Conservation (phyloP, 1,140 invertebrate species). For the Stenopsyche tienmushanensis region DNA sequence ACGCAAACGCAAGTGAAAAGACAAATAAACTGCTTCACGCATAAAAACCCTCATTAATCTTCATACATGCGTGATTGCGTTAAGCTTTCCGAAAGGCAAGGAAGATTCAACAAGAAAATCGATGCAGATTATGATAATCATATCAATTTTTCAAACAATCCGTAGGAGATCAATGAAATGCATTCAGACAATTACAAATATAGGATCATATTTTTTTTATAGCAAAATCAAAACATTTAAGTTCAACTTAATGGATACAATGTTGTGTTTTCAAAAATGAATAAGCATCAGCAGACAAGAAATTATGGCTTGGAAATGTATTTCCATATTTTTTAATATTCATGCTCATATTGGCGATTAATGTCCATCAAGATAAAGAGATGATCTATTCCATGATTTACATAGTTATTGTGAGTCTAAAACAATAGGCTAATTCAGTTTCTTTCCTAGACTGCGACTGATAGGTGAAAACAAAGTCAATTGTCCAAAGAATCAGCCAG, state of each 20-base stretch:
- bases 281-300: background rate
- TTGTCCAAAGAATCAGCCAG: background rate
- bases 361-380: background rate
- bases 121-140: background rate
- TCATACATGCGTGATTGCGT: background rate
- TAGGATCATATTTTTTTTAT: background rate
- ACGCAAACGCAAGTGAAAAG: background rate
- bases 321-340: background rate
- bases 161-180: background rate
- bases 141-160: background rate
- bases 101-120: too few relatives aligned
- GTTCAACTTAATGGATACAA: background rate
- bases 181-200: background rate
- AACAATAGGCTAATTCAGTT: background rate
- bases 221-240: background rate
- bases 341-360: background rate
- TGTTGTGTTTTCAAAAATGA: background rate
- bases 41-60: background rate
- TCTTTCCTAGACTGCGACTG: background rate
- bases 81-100: too few relatives aligned
- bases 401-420: background rate
- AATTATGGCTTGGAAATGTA: background rate
- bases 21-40: too few relatives aligned
- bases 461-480: background rate
- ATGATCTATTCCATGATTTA: background rate